These are phyloP conservation scores for Cacoxenus indagator DNA, from an alignment of 2,888 invertebrate genomes.

Conservation along the genomic window DNA sequence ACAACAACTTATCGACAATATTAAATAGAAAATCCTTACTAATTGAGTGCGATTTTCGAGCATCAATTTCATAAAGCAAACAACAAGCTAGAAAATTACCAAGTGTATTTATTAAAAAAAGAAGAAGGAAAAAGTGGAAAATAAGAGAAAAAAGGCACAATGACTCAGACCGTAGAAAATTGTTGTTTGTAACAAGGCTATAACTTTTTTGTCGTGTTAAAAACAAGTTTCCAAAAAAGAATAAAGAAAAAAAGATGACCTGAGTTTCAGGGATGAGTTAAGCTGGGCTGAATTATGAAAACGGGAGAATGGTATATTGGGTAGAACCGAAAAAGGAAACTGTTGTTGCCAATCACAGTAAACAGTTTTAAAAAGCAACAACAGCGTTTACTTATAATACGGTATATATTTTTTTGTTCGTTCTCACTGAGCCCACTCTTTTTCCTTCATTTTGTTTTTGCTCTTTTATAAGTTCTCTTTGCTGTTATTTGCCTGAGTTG, in stretches of 20 bases:
- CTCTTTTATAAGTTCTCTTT: not conserved
- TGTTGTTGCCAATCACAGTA: slow-evolving; percentile 61
- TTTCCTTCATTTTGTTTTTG: not conserved
- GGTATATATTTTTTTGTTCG: not conserved
- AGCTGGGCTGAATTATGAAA: not conserved
- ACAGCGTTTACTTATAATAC: not conserved
- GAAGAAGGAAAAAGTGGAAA: not conserved
- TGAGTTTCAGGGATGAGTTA: not conserved
- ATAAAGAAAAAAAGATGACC: not conserved
- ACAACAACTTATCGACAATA: slow-evolving; percentile 39
- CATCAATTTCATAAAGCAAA: slow-evolving; percentile 63
- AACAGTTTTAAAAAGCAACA: slow-evolving; percentile 19
- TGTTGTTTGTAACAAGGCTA: not conserved
- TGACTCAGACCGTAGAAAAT: not conserved
- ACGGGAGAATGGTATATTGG: not conserved
- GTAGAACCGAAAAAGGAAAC: slow-evolving; percentile 41
- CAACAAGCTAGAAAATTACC: slow-evolving; percentile 36
- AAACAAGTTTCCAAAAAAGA: not conserved
- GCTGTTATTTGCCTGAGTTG: not conserved
- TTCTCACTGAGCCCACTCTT: not conserved
- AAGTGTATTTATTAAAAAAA: slow-evolving; percentile 40
- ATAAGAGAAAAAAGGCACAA: not conserved
- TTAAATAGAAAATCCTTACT: slow-evolving; percentile 62
- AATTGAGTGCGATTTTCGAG: slow-evolving; percentile 64
- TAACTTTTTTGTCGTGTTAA: not conserved